Evolutionary conservation across 2,113 vertebrate genomes (phyloP), one percentile per base, ranked within the genome.

Genomic region (Engystomops pustulosus): DNA sequence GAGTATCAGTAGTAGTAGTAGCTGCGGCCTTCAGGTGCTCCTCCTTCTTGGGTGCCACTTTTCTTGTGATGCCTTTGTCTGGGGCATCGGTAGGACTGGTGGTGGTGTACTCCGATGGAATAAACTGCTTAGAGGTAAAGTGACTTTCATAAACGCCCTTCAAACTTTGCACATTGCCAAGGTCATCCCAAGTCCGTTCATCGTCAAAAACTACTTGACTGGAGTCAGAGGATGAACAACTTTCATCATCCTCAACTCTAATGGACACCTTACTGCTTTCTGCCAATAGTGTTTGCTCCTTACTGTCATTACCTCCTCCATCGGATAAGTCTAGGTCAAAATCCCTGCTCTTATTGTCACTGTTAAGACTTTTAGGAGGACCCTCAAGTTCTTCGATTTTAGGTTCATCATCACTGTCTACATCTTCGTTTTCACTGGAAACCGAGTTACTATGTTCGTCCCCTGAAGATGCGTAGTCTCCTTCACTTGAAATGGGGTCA

Each of bases 101-200:
- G 82, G 30, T 81, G 10, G 74, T 76, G 79, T 51, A 85, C 20
- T 85, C 81, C 4, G 5, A 72, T 83, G 88, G 87, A 3, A 81
- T 67, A 83, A 83, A 83, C 27, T 51, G 77, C 80, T 85, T 75
- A 79, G 45, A 44, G 25, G 65, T 36, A 6, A 87, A 85, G 45
- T 88, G 85, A n/a, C 36, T 49, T 81, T 85, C 80, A 87, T 86
- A 86, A 65, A 87, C 79, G 67, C 87, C 86, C 81, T 86, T 65
- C 14, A 82, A 86, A 85, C 85, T 78, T 5, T 81, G 89, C 80
- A 90, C 87, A 79, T 96, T 95, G 45, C 97, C 96, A 30, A 93
- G 87, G 84, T 98, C 96, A 7, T 95, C 94, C 98, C 98, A 99
- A 0, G 97, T 96, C 90, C 95, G 94, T 69, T 98, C 95, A 79